Base-by-base conservation (phyloP, 2,113 vertebrate species). In the Pollimyrus isidori region DNA sequence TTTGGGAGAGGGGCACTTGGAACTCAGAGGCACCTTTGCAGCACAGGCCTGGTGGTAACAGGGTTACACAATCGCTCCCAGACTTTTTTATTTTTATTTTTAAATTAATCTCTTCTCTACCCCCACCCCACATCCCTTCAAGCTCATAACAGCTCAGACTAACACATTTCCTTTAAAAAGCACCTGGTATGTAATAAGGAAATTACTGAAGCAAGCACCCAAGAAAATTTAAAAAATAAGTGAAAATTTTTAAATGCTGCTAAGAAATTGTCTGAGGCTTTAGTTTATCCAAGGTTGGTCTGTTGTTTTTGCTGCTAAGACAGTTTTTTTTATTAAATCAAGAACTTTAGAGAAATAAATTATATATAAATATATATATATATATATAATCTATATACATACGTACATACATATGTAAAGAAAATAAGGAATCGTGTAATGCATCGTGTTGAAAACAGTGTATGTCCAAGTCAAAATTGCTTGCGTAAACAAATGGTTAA, bases 271-370 rank as follows among this genome's bases (percentile, higher is more conserved):
- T 83, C 88, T 13, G 39, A 87, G 90, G 80, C 84, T 48, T 91
- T 87, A 86, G 62, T 92, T 87, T 87, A 90, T 90, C 89, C 65
- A 84, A 89, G 90, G 89, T 90, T 92, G 89, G 87, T 88, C 83
- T 88, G 52, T 89, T 46, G 65, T 90, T 86, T 30, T 89, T 90
- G 92, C 92, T 93, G 93, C 91, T 93, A 89, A 89, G 88, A 90
- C 84, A 76, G 88, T 90, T 88, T 92, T 88, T 90, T 76, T 80
- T 35, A 69, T 56, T 56, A 21, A 65, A 62, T 88, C 39, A 87
- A 76, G 73, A 89, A 83, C 15, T 69, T 56, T 83, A 87, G 69
- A 89, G 42, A 89, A 90, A 89, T 90, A 87, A 82, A 88, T 48
- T 50, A 80, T 84, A 42, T 65, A 50, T 89, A 87, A 35, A 76